Evolutionary conservation across 2,888 invertebrate genomes (phyloP).

Genomic region (Sthenelais limicola): DNA sequence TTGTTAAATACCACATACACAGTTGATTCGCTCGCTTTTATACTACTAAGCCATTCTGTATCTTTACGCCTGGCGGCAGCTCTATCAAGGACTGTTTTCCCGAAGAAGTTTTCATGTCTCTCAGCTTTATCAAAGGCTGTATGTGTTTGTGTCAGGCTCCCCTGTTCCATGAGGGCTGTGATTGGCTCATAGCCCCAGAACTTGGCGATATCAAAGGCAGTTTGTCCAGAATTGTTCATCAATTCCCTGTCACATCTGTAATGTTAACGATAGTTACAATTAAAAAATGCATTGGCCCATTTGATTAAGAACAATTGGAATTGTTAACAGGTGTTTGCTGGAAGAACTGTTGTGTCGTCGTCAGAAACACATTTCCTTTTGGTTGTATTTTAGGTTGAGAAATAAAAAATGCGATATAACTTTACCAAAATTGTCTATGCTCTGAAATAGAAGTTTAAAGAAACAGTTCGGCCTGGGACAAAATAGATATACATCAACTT

Average conservation of each 20-base stretch:
- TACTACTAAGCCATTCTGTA: conserved; percentile 60
- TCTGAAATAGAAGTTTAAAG: too few relatives aligned
- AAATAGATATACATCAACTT: too few relatives aligned
- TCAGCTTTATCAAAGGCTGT: not conserved
- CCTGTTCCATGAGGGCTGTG: conserved; percentile 51
- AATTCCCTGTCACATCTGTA: conserved; percentile 62
- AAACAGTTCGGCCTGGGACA: too few relatives aligned
- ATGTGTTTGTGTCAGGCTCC: conserved; percentile 47
- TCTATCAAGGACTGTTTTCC: conserved; percentile 63
- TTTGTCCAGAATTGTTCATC: conserved; percentile 68
- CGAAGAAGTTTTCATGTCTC: conserved; percentile 61
- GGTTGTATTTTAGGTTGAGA: too few relatives aligned
- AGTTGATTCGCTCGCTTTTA: conserved; percentile 55
- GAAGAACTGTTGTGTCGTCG: too few relatives aligned
- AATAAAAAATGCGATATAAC: too few relatives aligned
- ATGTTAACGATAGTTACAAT: not conserved
- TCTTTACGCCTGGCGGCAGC: conserved; percentile 66
- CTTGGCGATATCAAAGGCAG: conserved; percentile 67
- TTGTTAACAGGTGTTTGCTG: too few relatives aligned
- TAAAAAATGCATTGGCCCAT: not conserved
- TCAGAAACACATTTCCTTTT: too few relatives aligned
- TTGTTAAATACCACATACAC: conserved; percentile 66
- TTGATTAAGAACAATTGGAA: too few relatives aligned
- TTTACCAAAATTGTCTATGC: too few relatives aligned
- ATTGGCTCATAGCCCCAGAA: conserved; percentile 68